A percentile compares a stretch with the other conserved stretches of the same genome.
These are phyloP conservation scores for Narcine bancroftii DNA, from an alignment of 2,113 vertebrate species.

Conservation along the genomic window DNA sequence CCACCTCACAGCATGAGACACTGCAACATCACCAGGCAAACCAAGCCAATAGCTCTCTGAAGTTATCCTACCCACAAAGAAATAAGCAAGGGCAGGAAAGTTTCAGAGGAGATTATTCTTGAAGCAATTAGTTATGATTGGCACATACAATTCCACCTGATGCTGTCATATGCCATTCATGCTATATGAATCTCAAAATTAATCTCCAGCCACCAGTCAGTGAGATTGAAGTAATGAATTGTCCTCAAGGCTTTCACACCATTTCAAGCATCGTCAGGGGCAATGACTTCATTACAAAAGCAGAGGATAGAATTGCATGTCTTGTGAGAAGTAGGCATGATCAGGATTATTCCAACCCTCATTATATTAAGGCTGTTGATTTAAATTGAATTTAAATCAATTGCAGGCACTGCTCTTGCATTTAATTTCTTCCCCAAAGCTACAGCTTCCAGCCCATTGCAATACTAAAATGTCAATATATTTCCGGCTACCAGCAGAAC, in stretches of 20 bases:
- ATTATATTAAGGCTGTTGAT: constrained; percentile 4
- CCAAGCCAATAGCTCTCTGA: neutral
- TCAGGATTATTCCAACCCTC: neutral
- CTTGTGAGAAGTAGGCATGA: constrained; percentile 6
- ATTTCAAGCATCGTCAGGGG: neutral
- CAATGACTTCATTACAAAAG: constrained; percentile 1
- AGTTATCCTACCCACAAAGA: neutral
- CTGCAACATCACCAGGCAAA: neutral
- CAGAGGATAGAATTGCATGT: neutral
- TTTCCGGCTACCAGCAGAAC: neutral
- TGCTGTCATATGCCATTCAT: neutral
- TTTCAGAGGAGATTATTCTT: neutral
- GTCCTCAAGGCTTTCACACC: constrained; percentile 23
- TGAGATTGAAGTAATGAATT: constrained; percentile 33
- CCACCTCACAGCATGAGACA: neutral
- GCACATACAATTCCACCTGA: neutral
- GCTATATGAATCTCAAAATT: constrained; percentile 31
- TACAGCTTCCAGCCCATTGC: neutral
- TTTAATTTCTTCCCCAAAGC: neutral
- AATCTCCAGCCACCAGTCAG: constrained; percentile 29
- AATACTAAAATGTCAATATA: neutral
- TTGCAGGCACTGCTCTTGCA: neutral
- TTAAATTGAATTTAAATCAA: constrained; percentile 27
- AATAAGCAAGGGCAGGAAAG: neutral
- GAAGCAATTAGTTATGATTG: neutral